phyloP scores from a whole-genome alignment of 1,140 invertebrate genomes.

The Drosophila navojoa region DNA sequence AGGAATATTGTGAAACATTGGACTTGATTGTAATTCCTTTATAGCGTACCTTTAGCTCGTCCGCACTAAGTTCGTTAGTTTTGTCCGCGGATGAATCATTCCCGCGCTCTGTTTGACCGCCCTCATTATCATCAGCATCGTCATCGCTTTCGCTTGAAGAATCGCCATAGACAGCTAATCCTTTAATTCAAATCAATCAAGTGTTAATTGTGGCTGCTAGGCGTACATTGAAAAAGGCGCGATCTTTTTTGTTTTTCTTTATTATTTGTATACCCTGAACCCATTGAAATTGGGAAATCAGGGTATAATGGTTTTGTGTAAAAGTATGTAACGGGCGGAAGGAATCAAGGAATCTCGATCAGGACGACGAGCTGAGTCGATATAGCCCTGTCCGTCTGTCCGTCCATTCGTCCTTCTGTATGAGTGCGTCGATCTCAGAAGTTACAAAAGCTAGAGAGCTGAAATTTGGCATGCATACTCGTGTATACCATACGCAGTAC shows the following conservation, averaged over 20 bases:
- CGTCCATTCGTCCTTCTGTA: too few relatives aligned
- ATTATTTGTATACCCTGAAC: too few relatives aligned
- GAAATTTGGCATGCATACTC: too few relatives aligned
- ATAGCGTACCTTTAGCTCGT: slow-evolving; percentile 65
- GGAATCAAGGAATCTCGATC: too few relatives aligned
- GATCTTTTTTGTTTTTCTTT: slow-evolving; percentile 22
- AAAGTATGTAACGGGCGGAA: too few relatives aligned
- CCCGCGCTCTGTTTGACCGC: slow-evolving; percentile 25
- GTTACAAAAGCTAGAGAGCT: too few relatives aligned
- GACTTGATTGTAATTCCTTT: background rate
- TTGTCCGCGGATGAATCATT: slow-evolving; percentile 41
- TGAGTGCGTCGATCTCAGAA: too few relatives aligned
- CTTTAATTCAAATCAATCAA: slow-evolving; percentile 81
- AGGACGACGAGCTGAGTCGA: too few relatives aligned
- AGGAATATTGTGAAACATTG: background rate
- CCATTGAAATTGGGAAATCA: too few relatives aligned
- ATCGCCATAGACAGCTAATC: slow-evolving; percentile 82
- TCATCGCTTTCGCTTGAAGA: slow-evolving; percentile 76
- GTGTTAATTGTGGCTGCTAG: slow-evolving; percentile 76
- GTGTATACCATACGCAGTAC: too few relatives aligned
- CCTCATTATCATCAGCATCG: slow-evolving; percentile 39
- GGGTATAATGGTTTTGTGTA: too few relatives aligned
- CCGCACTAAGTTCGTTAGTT: slow-evolving; percentile 58
- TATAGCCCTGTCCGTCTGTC: too few relatives aligned
- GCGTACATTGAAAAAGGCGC: slow-evolving; percentile 30